Evolutionary conservation across 2,797 vertebrate species (phyloP).

Genomic region (Podargus strigoides): DNA sequence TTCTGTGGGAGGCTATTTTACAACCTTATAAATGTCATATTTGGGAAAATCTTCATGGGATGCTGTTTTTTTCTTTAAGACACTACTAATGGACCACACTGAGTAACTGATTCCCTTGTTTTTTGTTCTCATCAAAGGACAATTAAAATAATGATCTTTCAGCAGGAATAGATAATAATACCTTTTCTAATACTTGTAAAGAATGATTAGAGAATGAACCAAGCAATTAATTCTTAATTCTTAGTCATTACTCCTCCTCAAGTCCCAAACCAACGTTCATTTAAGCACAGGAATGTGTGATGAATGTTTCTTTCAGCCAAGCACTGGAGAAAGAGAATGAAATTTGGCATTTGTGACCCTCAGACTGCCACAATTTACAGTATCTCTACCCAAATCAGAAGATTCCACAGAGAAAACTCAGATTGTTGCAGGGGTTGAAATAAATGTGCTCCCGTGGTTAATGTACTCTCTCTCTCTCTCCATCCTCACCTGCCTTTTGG

Average conservation of each 20-base stretch:
- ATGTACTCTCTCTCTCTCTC: fast-evolving
- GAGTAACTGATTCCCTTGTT: neutral
- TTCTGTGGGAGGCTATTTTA: constrained; percentile 17
- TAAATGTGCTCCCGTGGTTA: neutral
- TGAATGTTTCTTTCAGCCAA: neutral
- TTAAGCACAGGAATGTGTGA: neutral
- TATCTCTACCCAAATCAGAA: neutral
- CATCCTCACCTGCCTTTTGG: neutral
- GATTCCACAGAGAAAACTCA: neutral
- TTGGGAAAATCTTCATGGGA: neutral
- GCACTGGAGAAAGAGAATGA: neutral
- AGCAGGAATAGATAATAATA: neutral
- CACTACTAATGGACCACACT: neutral
- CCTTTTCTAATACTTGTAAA: neutral
- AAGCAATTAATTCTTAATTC: neutral
- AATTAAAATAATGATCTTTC: constrained; percentile 19
- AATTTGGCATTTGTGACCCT: neutral
- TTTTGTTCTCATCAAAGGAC: neutral
- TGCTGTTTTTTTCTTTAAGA: neutral
- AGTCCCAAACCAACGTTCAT: neutral
- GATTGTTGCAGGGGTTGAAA: neutral
- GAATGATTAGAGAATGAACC: neutral
- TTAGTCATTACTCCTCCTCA: constrained; percentile 10
- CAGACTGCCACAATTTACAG: neutral
- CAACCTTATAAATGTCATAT: neutral